Base-by-base conservation (phyloP, 2,113 vertebrate species). In the Leuciscus idus region DNA sequence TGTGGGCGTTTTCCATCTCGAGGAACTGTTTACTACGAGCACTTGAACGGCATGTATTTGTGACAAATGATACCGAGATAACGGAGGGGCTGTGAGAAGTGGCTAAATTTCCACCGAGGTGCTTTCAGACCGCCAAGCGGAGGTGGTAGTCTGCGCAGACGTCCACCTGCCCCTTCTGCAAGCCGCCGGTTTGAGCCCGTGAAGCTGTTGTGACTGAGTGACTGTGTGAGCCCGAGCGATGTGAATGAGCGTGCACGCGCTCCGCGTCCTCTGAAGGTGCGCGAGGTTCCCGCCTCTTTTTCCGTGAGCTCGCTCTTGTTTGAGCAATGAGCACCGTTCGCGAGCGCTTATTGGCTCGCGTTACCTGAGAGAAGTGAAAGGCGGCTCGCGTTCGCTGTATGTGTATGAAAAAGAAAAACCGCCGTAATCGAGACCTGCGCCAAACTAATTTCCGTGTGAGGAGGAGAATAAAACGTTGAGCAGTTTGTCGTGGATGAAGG, bases 1-100 rank as follows among this genome's bases (percentile, higher is more conserved):
- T 95, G 95, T 97, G 96, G 89, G 97, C 96, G 92, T 94, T 95
- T 91, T 96, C 96, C 96, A 96, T 96, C 82, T 91, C 92, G 91
- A 82, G 85, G 90, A 84, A 88, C 72, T 10, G 76, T 86, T 92
- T 85, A 92, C 88, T 90, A 50, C 87, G 89, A 87, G 79, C 84
- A 89, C 50, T 87, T 85, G 57, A 87, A 88, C 92, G 86, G 90
- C 93, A 94, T 94, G 92, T 89, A 94, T 90, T 89, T 90, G 12
- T 43, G 90, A 86, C 10, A 80, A 87, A 93, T n/a, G 64, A 90
- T 55, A 48, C 50, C 43, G 88, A 66, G 84, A 74, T 85, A 33
- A 70, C 30, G 21, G 30, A n/a, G 28, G 79, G 39, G 30, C 75
- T 64, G 46, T 46, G 8, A 62, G 62, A 89, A 61, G 76, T 82